Conservation (phyloP, 1,140 invertebrate species). For the Caligus rogercresseyi region DNA sequence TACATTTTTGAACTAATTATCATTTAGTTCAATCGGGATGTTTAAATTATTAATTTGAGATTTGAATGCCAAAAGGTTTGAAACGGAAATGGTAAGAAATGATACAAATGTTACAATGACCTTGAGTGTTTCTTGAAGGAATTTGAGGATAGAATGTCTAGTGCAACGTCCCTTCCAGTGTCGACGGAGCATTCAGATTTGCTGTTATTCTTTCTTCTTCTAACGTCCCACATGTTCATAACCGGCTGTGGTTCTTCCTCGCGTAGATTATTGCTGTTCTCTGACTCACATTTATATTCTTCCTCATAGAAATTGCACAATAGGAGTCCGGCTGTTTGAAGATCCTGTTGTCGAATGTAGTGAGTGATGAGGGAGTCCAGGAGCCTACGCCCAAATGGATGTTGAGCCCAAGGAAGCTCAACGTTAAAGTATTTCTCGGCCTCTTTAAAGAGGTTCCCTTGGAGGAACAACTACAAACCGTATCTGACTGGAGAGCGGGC, state of each 20-base stretch:
- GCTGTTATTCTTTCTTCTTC: not conserved
- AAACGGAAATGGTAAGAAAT: too few species aligned
- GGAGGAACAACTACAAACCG: not conserved
- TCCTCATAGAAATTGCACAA: not conserved
- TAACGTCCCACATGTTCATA: not conserved
- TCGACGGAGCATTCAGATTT: not conserved
- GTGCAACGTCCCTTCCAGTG: not conserved
- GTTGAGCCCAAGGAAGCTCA: slow-evolving; percentile 9
- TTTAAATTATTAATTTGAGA: too few species aligned
- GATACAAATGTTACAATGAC: too few species aligned
- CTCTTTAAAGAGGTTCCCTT: not conserved
- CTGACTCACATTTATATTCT: not conserved
- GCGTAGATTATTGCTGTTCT: not conserved
- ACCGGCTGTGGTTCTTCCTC: not conserved
- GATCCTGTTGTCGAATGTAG: not conserved
- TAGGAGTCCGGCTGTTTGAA: not conserved
- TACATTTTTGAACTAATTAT: too few species aligned
- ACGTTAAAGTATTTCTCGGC: not conserved
- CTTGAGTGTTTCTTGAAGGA: not conserved
- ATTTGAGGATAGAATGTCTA: not conserved
- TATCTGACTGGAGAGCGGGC: not conserved
- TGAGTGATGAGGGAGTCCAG: not conserved
- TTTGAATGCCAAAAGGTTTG: too few species aligned
- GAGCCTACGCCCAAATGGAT: slow-evolving; percentile 2
- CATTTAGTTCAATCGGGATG: too few species aligned